Evolutionary conservation across 2,113 vertebrate genomes (phyloP), one percentile per base, ranked within the genome.

Genomic region (Oncorhynchus masou): DNA sequence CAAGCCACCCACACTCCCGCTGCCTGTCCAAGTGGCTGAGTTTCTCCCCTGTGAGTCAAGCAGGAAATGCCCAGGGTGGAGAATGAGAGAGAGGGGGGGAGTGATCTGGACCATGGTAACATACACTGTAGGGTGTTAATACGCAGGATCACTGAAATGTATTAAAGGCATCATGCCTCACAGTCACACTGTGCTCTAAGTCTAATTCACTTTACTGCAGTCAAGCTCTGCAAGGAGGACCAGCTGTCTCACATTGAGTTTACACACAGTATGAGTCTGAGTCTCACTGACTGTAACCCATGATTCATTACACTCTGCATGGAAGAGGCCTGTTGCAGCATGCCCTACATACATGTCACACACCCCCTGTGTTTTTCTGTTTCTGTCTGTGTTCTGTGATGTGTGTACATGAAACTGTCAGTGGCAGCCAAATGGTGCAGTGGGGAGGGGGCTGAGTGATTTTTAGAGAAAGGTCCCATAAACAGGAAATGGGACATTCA

Each of bases 401-500:
- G 64, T 66, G 24, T 66, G 24, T 66, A 8, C 27, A 29, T 16
- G 11, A 16, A 4, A 25, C 25, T 66, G 3, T 7, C 64, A 66
- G 7, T 12, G 9, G 51, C 51, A 66, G 64, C 25, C 15, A 16
- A 31, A 27, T 16, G 65, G 0, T 15, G 29, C 49, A 59, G 65
- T 67, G 12, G 62, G 69, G 25, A 79, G 70, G 76, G 69, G 70
- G 62, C 24, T 22, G 74, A 71, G 16, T 79, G 79, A 45, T 0
- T 45, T 81, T 74, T 62, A 20, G 20, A 68, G 22, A 71, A 31
- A 5, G 12, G 20, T 49, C 67, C 13, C 64, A 51, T 71, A n/a
- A 64, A 74, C 79, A 80, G 69, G 79, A 88, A 86, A 77, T 78
- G 70, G 70, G 71, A 69, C 67, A 29, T 22, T 0, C 68, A 65